phyloP scores from a whole-genome alignment of 2,888 invertebrate species.

The Cosmia trapezina region DNA sequence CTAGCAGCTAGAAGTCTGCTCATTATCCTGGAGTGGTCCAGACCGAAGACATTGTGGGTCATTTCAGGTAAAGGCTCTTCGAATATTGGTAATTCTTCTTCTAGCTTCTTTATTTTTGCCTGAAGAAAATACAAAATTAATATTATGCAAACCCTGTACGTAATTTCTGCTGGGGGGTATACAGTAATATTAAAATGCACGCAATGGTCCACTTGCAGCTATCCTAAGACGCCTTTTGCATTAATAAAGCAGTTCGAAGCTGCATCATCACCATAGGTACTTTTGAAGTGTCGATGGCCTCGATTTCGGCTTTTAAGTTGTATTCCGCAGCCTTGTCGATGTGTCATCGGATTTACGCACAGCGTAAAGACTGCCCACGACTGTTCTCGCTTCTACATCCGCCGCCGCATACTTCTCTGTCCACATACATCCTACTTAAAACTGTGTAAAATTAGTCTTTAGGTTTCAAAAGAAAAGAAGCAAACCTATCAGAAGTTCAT shows the following conservation, averaged over 20 bases:
- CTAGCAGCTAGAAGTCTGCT: constrained; percentile 87
- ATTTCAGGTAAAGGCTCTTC: constrained; percentile 91
- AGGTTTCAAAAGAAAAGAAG: neutral
- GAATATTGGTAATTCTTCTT: constrained; percentile 76
- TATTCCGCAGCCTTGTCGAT: neutral
- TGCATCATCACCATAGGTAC: neutral
- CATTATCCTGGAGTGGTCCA: constrained; percentile 93
- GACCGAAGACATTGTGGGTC: constrained; percentile 93
- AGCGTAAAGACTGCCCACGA: neutral
- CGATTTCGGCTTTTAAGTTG: neutral
- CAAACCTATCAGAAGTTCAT: neutral
- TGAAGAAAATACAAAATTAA: constrained; percentile 60
- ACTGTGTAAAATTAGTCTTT: neutral
- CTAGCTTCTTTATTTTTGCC: constrained; percentile 85
- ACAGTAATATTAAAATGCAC: neutral
- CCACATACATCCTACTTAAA: neutral
- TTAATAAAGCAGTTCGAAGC: neutral
- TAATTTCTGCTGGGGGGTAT: neutral
- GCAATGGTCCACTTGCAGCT: neutral
- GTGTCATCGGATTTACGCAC: neutral
- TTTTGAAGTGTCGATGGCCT: neutral
- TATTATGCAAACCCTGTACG: neutral
- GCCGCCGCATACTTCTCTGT: neutral
- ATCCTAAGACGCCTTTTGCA: neutral
- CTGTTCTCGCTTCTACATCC: neutral